Evolutionary conservation across 2,113 vertebrate genomes (phyloP).

Genomic region (Naja naja): DNA sequence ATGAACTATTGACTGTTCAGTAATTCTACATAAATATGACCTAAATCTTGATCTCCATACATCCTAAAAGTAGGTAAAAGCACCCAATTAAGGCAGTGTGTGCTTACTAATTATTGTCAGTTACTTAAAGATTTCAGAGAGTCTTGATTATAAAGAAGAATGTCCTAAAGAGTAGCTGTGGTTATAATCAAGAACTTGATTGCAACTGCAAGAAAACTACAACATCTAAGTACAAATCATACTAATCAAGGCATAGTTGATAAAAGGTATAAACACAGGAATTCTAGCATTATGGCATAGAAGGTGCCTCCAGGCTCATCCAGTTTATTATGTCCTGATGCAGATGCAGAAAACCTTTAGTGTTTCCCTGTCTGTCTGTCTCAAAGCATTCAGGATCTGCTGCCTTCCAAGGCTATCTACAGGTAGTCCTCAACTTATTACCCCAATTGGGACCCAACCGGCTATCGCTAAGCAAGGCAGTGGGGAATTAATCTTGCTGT

Average conservation of each 20-base stretch:
- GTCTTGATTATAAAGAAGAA: neutral
- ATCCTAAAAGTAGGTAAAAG: neutral
- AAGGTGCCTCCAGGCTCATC: neutral
- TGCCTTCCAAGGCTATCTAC: neutral
- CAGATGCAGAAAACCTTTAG: neutral
- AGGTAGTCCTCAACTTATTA: neutral
- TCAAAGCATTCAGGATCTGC: neutral
- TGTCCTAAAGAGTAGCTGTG: neutral
- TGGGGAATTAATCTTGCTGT: neutral
- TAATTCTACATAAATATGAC: neutral
- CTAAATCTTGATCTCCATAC: neutral
- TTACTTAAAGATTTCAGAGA: neutral
- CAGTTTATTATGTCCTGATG: neutral
- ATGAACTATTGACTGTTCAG: neutral
- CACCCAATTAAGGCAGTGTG: neutral
- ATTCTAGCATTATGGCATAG: neutral
- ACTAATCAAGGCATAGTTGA: neutral
- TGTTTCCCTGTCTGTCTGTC: neutral
- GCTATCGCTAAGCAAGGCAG: neutral
- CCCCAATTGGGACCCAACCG: neutral
- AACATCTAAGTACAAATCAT: neutral
- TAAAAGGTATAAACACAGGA: neutral
- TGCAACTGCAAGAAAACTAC: neutral
- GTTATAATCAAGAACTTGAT: neutral
- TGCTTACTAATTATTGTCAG: slow-evolving; percentile 6